Conservation (phyloP, 2,113 vertebrate genomes). For the Cheirogaleus medius region DNA sequence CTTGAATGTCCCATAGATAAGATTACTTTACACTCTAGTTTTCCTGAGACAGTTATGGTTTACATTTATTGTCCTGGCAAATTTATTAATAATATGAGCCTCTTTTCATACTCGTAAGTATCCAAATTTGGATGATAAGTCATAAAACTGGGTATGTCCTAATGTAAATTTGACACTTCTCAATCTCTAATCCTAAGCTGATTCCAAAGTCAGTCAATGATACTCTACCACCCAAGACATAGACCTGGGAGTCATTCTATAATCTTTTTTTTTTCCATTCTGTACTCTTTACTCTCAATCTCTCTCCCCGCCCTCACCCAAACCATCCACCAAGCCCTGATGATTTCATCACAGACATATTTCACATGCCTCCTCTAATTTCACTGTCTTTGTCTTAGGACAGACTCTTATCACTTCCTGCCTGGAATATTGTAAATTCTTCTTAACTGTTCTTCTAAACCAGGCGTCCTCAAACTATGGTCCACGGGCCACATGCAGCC, state of each 20-base stretch:
- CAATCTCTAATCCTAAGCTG: neutral
- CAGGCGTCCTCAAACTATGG: too few species aligned
- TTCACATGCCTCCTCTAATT: neutral
- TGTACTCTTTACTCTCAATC: neutral
- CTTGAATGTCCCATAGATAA: neutral
- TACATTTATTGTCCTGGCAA: neutral
- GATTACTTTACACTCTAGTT: neutral
- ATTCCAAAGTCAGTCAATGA: neutral
- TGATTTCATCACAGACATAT: neutral
- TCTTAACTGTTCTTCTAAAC: neutral
- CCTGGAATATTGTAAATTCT: neutral
- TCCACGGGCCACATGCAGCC: too few species aligned
- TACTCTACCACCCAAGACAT: neutral
- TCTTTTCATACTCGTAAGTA: neutral
- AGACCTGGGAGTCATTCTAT: neutral
- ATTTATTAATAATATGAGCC: neutral
- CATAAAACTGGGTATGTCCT: neutral
- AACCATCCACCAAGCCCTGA: neutral
- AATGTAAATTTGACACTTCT: neutral
- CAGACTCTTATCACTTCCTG: neutral
- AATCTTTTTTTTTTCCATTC: neutral
- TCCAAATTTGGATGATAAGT: neutral
- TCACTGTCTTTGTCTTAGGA: neutral
- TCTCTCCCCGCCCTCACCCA: accelerated
- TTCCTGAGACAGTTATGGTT: neutral